Evolutionary conservation across 2,888 invertebrate genomes (phyloP).

Genomic region (Baronia brevicornis): DNA sequence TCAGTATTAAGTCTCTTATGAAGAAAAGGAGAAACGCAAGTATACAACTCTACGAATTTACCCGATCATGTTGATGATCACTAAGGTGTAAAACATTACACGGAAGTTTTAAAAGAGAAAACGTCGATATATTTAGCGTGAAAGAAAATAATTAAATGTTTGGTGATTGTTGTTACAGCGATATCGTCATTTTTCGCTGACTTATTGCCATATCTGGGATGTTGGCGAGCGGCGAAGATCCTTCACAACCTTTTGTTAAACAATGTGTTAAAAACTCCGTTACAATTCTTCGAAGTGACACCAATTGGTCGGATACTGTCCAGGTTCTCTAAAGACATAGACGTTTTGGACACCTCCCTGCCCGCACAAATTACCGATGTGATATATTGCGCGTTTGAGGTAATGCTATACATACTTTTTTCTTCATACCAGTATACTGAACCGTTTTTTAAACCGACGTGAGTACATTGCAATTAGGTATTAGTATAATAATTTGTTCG

Average conservation of each 20-base stretch:
- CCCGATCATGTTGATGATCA: too few relatives aligned
- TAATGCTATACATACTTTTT: too few relatives aligned
- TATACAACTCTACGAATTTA: too few relatives aligned
- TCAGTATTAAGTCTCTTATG: too few relatives aligned
- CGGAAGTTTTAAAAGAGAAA: too few relatives aligned
- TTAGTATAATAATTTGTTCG: too few relatives aligned
- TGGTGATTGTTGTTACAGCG: constrained; percentile 77
- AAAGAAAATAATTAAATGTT: constrained; percentile 4
- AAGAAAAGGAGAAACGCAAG: too few relatives aligned
- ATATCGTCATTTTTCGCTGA: constrained; percentile 79
- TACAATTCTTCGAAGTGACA: constrained; percentile 86
- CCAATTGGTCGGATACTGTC: constrained; percentile 84
- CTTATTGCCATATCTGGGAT: constrained; percentile 80
- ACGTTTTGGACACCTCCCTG: constrained; percentile 81
- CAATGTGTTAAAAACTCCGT: constrained; percentile 79
- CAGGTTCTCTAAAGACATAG: constrained; percentile 85
- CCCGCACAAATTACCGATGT: constrained; percentile 80
- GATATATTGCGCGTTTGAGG: constrained; percentile 83
- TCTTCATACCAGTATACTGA: too few relatives aligned
- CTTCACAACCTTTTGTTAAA: constrained; percentile 77
- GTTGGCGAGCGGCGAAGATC: constrained; percentile 79
- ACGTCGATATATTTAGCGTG: too few relatives aligned
- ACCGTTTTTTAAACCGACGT: too few relatives aligned
- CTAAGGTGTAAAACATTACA: too few relatives aligned
- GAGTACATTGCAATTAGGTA: too few relatives aligned